Percentiles rank a stretch among this genome's conserved stretches.
Evolutionary conservation across 1,140 invertebrate genomes (phyloP).

Genomic region (Drosophila sechellia): DNA sequence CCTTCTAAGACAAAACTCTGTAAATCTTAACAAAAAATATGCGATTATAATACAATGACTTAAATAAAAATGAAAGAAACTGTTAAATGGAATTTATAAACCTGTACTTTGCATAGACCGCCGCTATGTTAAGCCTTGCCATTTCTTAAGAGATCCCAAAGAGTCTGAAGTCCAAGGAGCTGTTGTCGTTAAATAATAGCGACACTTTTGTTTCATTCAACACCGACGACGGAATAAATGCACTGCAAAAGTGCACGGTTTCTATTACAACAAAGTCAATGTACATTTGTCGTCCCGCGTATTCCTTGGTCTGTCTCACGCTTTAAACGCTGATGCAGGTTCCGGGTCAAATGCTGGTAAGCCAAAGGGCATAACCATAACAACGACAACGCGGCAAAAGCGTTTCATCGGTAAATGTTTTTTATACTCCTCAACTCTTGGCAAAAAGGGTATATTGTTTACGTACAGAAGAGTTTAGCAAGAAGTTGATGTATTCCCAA

Average conservation of each 20-base stretch:
- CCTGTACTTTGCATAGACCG: background rate
- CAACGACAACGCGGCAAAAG: slow-evolving; percentile 54
- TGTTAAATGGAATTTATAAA: background rate
- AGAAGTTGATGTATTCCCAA: too few species aligned
- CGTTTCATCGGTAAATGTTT: slow-evolving; percentile 38
- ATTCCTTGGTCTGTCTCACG: slow-evolving; percentile 26
- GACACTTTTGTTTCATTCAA: slow-evolving; percentile 73
- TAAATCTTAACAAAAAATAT: too few species aligned
- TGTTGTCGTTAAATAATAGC: slow-evolving; percentile 77
- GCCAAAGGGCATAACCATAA: slow-evolving; percentile 77
- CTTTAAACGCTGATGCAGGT: slow-evolving; percentile 67
- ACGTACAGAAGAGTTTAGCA: background rate
- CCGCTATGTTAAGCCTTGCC: slow-evolving; percentile 24
- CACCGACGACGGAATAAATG: slow-evolving; percentile 50
- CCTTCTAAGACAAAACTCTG: too few species aligned
- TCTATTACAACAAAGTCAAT: slow-evolving; percentile 66
- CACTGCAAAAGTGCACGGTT: slow-evolving; percentile 75
- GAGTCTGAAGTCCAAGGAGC: slow-evolving; percentile 54
- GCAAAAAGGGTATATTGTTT: background rate
- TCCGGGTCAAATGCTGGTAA: slow-evolving; percentile 67
- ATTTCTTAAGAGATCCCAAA: slow-evolving; percentile 54
- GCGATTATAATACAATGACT: too few species aligned
- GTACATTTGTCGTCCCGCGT: slow-evolving; percentile 30
- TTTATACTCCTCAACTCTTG: slow-evolving; percentile 1
- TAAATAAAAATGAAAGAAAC: background rate